A percentile compares a stretch with the other conserved stretches of the same genome.
Conservation (phyloP, 2,113 vertebrate species). For the Oceanodroma tethys region DNA sequence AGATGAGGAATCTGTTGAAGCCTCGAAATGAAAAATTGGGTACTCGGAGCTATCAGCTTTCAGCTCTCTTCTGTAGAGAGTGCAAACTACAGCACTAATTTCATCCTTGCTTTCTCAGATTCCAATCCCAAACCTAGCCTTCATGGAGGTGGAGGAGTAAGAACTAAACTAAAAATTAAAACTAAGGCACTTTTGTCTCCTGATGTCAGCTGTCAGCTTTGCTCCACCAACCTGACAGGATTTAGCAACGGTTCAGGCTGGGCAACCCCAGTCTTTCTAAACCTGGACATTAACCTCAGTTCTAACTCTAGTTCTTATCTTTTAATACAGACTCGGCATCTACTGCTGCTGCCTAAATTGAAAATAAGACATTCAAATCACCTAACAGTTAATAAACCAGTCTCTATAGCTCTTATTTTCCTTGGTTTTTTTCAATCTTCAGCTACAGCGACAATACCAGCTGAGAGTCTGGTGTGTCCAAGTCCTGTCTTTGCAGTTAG, state of each 20-base stretch:
- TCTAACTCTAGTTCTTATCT: slow-evolving; percentile 8
- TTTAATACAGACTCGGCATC: background rate
- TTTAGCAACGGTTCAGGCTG: background rate
- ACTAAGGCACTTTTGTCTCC: slow-evolving; percentile 5
- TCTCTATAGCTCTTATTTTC: background rate
- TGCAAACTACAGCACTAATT: background rate
- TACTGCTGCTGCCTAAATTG: background rate
- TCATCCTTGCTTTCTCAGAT: background rate
- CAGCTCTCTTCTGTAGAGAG: background rate
- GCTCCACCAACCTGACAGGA: background rate
- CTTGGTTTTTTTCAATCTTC: background rate
- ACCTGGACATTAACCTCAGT: background rate
- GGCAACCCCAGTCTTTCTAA: background rate
- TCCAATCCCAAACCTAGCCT: background rate
- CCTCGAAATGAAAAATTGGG: background rate
- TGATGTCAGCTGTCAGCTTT: slow-evolving; percentile 25
- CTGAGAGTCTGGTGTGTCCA: background rate
- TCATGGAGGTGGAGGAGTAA: background rate
- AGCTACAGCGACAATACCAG: background rate
- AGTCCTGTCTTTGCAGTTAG: background rate
- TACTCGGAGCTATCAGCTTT: background rate
- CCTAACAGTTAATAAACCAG: background rate
- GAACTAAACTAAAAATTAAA: background rate
- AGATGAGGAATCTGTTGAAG: background rate
- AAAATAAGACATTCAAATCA: background rate